Percentiles rank a stretch among this genome's conserved stretches.
Evolutionary conservation across 2,113 vertebrate species (phyloP).

Genomic region (Propithecus coquereli): DNA sequence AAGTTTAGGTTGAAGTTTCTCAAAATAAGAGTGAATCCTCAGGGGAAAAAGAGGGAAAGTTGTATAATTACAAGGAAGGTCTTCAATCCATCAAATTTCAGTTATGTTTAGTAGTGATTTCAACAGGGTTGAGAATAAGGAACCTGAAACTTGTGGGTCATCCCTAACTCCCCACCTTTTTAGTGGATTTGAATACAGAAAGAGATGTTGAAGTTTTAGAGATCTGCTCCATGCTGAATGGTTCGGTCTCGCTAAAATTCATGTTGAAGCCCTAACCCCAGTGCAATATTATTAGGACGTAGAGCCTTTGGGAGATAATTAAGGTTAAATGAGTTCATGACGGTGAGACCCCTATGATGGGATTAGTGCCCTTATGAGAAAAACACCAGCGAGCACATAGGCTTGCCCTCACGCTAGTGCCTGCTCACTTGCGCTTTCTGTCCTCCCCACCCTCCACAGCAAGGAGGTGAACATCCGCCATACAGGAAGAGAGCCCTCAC

Average conservation of each 20-base stretch:
- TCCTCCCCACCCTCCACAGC: too few relatives aligned
- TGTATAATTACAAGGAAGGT: not conserved
- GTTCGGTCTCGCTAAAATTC: rapidly evolving
- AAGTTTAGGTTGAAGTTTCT: not conserved
- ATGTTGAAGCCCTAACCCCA: not conserved
- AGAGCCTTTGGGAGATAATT: not conserved
- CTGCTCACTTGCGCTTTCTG: too few relatives aligned
- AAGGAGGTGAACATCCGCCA: not conserved
- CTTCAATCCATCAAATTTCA: not conserved
- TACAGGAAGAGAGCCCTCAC: not conserved
- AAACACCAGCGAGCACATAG: not conserved
- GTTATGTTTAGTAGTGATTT: not conserved
- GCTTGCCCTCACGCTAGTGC: too few relatives aligned
- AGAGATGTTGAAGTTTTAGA: not conserved
- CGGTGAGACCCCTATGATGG: rapidly evolving
- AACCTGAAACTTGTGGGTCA: not conserved
- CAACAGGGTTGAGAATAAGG: not conserved
- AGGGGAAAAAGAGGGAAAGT: not conserved
- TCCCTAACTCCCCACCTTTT: not conserved
- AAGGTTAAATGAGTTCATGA: not conserved
- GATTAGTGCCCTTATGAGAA: not conserved
- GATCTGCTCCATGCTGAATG: not conserved
- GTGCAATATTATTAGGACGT: not conserved
- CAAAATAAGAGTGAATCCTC: not conserved
- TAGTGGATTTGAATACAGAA: not conserved